Evolutionary conservation across 2,797 vertebrate genomes (phyloP).

Genomic region (Neosalanx taihuensis): DNA sequence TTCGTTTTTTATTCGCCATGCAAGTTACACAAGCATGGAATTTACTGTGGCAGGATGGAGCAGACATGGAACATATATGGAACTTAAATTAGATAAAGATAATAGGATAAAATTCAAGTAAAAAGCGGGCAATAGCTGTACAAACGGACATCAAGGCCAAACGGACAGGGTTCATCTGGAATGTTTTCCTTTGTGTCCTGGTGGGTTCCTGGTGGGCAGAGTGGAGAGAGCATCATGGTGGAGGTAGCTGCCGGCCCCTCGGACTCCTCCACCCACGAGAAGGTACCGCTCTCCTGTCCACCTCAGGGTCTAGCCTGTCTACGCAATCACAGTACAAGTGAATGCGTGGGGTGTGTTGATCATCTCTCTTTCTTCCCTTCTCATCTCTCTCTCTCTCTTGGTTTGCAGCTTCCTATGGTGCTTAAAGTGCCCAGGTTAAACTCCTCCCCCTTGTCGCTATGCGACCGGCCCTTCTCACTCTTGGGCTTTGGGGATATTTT

Average conservation of each 20-base stretch:
- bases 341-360: background rate
- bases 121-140: no score
- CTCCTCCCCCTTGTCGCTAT: constrained; percentile 85
- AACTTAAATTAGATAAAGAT: no score
- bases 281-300: constrained; percentile 68
- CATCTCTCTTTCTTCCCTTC: background rate
- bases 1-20: no score
- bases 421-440: constrained; percentile 94
- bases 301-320: background rate
- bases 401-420: constrained; percentile 91
- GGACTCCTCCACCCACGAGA: constrained; percentile 87
- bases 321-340: background rate
- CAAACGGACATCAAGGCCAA: background rate
- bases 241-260: constrained; percentile 94
- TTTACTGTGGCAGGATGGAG: no score
- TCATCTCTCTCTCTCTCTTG: constrained; percentile 41
- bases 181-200: constrained; percentile 6
- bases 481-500: constrained; percentile 95
- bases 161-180: no score
- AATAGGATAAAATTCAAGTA: no score
- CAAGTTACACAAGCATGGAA: no score
- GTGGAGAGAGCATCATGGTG: constrained; percentile 95
- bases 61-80: no score
- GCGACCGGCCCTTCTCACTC: constrained; percentile 92
- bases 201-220: constrained; percentile 64